phyloP scores from a whole-genome alignment of 2,113 vertebrate genomes.

The Rhea pennata region DNA sequence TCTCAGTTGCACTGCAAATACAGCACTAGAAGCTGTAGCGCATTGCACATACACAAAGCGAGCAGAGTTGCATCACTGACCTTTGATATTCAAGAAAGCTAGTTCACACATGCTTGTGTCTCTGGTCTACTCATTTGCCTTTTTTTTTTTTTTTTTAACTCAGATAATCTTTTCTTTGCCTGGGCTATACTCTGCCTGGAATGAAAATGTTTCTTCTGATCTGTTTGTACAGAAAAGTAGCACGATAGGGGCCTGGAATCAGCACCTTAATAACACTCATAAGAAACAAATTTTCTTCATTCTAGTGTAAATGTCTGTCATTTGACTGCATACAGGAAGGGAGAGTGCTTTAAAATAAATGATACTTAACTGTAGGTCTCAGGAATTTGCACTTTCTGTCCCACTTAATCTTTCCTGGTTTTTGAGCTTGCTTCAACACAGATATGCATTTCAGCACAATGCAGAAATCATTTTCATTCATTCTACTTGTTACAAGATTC shows the following conservation, averaged over 20 bases:
- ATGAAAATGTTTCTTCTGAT: conserved; percentile 11
- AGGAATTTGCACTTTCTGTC: conserved; percentile 72
- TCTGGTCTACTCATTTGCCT: neutral
- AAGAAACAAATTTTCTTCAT: neutral
- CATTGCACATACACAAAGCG: neutral
- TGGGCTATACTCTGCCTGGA: conserved; percentile 48
- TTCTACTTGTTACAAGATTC: conserved; percentile 39
- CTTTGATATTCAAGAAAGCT: conserved; percentile 20
- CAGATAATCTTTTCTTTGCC: conserved; percentile 38
- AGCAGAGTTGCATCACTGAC: conserved; percentile 39
- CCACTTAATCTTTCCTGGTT: conserved; percentile 18
- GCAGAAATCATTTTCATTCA: conserved; percentile 33
- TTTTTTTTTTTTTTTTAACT: neutral
- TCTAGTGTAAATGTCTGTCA: neutral
- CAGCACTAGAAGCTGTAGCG: conserved; percentile 19
- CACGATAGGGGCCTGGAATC: neutral
- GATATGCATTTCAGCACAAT: conserved; percentile 54
- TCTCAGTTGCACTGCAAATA: neutral
- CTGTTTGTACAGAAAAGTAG: conserved; percentile 43
- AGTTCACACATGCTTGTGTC: neutral
- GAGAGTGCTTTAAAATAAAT: conserved; percentile 30
- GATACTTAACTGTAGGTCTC: conserved; percentile 42
- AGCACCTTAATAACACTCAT: neutral
- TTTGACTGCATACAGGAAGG: neutral
- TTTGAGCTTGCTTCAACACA: conserved; percentile 53